Evolutionary conservation across 1,140 invertebrate species (phyloP), one percentile per base, ranked within the genome.

Genomic region (Parapsyche elsis): DNA sequence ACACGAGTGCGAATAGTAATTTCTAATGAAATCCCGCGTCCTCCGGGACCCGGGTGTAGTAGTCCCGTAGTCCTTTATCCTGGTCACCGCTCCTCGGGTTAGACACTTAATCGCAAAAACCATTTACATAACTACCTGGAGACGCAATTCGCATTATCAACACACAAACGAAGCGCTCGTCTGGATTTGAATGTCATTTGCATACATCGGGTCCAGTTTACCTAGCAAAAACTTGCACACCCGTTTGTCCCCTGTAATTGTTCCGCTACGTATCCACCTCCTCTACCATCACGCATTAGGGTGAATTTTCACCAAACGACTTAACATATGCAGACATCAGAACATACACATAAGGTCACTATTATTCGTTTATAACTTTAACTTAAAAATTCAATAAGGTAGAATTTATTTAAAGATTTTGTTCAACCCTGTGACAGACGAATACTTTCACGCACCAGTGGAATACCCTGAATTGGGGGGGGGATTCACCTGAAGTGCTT

Each of bases 401-500:
- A 46, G 12, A 7, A 46, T 53, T 5, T 53, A 12, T 5, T 53
- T 12, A 53, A 5, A 53, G 49, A 53, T 53, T 14, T 53, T 10
- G 49, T 2, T 38, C 49, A 53, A 53, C 24, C 61, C 24, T 67
- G 49, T 5, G 16, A 12, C 49, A 16, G 12, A 12, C 16, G 10
- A 16, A 53, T 53, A 38, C 7, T 38, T 38, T 38, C 30, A 38
- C 30, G 30, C 30, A 38, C 30, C 7, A 7, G 2, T 38, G 30
- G n/a, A 38, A 38, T 4, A 38, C 30, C 30, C 30, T 38, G 30
- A 38, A 38, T 38, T 38, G 30, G 1, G 2, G 21, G n/a, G 64
- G 24, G 24, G 64, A 67, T 71, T 64, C 79, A 79, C 76, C 79
- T 83, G 81, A 80, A 80, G 77, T 83, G 57, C 44, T 76, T 45